Conservation (phyloP, 2,113 vertebrate species). For the Colius striatus region DNA sequence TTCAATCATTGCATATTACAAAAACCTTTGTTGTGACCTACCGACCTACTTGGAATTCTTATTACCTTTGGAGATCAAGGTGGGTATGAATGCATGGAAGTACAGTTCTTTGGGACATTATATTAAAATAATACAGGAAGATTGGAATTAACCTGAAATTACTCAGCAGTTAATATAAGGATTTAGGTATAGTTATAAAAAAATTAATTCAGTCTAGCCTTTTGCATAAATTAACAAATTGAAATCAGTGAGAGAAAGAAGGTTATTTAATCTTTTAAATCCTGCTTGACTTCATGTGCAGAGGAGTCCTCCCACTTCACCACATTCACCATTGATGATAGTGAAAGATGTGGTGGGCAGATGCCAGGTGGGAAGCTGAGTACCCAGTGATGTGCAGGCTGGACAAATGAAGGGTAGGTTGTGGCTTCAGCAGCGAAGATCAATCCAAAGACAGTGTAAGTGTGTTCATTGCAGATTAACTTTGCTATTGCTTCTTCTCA, state of each 20-base stretch:
- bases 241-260: neutral
- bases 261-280: rapidly evolving
- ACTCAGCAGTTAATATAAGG: neutral
- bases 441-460: neutral
- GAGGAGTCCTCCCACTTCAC: neutral
- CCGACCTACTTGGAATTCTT: neutral
- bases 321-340: neutral
- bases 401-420: neutral
- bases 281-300: rapidly evolving
- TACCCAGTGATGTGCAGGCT: neutral
- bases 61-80: neutral
- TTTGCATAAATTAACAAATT: neutral
- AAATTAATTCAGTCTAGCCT: neutral
- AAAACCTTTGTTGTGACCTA: neutral
- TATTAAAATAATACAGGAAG: neutral
- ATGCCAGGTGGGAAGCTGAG: neutral
- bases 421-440: neutral
- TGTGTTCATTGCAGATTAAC: neutral
- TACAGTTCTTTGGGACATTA: neutral
- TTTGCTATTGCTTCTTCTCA: neutral
- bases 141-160: neutral
- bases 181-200: neutral
- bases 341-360: neutral
- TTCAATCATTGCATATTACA: neutral
- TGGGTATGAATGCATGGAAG: neutral